Base-by-base conservation (phyloP, 2,797 vertebrate species). In the Arrhamphus sclerolepis region DNA sequence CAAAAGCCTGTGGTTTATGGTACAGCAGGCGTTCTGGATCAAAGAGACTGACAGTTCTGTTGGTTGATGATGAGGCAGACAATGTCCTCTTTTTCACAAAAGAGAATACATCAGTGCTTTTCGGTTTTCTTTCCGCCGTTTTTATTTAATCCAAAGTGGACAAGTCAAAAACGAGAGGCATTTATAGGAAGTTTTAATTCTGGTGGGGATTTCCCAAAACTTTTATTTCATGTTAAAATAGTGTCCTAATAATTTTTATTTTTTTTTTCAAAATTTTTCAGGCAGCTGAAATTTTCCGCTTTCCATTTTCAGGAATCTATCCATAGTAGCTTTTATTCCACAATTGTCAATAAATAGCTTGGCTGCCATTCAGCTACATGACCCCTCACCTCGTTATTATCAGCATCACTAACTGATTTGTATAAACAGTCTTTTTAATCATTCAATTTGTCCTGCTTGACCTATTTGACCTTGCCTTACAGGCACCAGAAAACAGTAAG, bases 361-460 rank as follows among this genome's bases (percentile, higher is more conserved):
- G 20, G 44, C 60, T 64, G 55, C 34, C 62, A 58, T 80, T 82
- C 39, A 74, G 28, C 29, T 53, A 28, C 38, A 48, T 11, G 28
- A 48, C 47, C 61, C 7, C 6, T 47, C 31, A 9, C 7, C 46
- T 62, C 60, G 26, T 22, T 21, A n/a, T 55, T 46, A 59, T 48
- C 57, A 57, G 59, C 52, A 70, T 59, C 67, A 60, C 70, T 52
- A 65, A 73, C 73, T 41, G 52, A 80, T 87, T 80, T 83, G 79
- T 70, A 78, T 86, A 76, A 83, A 76, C 60, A 62, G 59, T 43
- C 52, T 66, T 73, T 79, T 67, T 60, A 65, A 66, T 78, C 43
- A 83, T 83, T 66, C 26, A 43, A 76, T 89, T 86, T 73, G 80
- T 85, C 68, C 55, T 65, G 78, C 76, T 58, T 77, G 87, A 69